A percentile compares a stretch with the other conserved stretches of the same genome.
phyloP scores from a whole-genome alignment of 2,113 vertebrate genomes.

The Lota lota region DNA sequence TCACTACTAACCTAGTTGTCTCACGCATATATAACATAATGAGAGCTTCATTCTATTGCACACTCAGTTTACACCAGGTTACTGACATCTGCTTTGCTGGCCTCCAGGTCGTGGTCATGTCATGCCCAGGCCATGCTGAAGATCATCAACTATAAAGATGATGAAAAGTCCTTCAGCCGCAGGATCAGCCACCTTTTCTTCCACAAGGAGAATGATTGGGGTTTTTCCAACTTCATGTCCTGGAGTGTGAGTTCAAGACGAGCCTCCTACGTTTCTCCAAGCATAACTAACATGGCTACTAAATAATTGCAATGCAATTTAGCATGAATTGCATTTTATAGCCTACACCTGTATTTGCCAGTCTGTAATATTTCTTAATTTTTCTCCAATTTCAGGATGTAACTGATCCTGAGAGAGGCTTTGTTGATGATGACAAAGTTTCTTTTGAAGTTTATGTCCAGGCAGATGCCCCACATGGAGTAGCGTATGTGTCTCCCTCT shows the following conservation, averaged over 20 bases:
- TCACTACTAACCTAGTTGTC: background rate
- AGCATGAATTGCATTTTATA: no score
- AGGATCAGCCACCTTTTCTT: slow-evolving; percentile 98
- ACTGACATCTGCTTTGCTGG: background rate
- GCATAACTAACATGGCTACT: no score
- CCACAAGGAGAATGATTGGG: slow-evolving; percentile 99
- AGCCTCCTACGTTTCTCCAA: no score
- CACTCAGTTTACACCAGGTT: background rate
- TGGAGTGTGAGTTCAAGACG: slow-evolving; percentile 88
- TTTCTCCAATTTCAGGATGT: slow-evolving; percentile 81
- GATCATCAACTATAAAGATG: slow-evolving; percentile 98
- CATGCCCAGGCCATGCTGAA: slow-evolving; percentile 98
- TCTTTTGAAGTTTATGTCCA: slow-evolving; percentile 98
- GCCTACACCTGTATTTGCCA: no score
- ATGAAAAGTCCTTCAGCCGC: slow-evolving; percentile 97
- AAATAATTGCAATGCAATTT: no score
- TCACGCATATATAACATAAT: background rate
- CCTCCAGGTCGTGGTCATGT: slow-evolving; percentile 94
- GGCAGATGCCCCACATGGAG: slow-evolving; percentile 96
- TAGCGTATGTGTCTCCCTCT: slow-evolving; percentile 83
- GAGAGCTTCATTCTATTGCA: background rate
- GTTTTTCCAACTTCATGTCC: slow-evolving; percentile 99
- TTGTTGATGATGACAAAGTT: slow-evolving; percentile 97
- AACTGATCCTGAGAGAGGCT: slow-evolving; percentile 96
- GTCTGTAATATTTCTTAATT: background rate